Evolutionary conservation across 2,888 invertebrate species (phyloP).

Genomic region (Busseola fusca): DNA sequence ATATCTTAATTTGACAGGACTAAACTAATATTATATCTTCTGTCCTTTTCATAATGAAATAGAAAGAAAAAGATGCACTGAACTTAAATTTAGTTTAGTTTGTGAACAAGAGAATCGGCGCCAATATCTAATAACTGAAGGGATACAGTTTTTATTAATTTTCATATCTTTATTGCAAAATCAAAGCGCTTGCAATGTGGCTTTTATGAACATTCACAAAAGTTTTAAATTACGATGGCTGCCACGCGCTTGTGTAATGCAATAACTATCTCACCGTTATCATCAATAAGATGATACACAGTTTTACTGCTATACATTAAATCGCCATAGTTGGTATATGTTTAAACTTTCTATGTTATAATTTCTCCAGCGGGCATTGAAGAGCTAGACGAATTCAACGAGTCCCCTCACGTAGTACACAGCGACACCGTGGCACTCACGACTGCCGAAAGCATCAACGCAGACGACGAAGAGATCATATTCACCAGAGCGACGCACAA

Average conservation of each 20-base stretch:
- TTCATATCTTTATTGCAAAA: conserved; percentile 1
- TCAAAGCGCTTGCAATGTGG: neutral
- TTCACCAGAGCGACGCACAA: conserved; percentile 79
- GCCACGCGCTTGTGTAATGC: neutral
- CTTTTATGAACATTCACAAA: neutral
- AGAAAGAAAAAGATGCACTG: too few relatives aligned
- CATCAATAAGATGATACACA: neutral
- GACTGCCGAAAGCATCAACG: conserved; percentile 78
- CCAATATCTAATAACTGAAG: neutral
- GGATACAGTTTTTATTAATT: neutral
- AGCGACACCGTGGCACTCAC: conserved; percentile 84
- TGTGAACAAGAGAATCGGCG: too few relatives aligned
- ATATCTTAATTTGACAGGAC: too few relatives aligned
- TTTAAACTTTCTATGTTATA: conserved; percentile 10
- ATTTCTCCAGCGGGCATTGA: conserved; percentile 90
- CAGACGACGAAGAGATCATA: conserved; percentile 86
- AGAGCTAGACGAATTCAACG: conserved; percentile 96
- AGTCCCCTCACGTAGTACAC: conserved; percentile 95
- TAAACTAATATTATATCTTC: too few relatives aligned
- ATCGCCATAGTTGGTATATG: neutral
- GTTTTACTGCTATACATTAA: neutral
- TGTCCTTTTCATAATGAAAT: too few relatives aligned
- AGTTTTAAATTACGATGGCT: neutral
- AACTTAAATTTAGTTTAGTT: too few relatives aligned
- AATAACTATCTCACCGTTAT: conserved; percentile 1